These are phyloP conservation scores for Stylophora pistillata DNA, from an alignment of 64 coral and sea anemone species.

Conservation along the genomic window DNA sequence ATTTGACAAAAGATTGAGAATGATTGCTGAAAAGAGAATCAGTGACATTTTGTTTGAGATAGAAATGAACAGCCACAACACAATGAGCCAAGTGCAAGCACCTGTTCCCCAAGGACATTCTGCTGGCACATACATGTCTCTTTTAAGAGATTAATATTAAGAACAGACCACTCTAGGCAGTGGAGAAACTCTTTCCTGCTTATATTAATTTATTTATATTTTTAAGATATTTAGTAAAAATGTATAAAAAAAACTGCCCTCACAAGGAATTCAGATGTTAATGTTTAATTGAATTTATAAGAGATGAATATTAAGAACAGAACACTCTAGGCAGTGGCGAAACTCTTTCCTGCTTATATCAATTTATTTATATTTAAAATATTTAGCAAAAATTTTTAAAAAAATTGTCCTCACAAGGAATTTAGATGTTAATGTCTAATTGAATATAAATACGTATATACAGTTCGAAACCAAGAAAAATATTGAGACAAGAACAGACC, in stretches of 20 bases:
- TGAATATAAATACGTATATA: neutral
- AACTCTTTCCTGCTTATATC: constrained; percentile 3
- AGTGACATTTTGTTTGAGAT: constrained; percentile 2
- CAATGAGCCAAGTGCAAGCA: neutral
- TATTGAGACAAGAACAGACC: constrained; percentile 3
- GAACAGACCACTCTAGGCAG: constrained; percentile 18
- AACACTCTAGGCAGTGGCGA: constrained; percentile 5
- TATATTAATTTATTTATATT: constrained; percentile 13
- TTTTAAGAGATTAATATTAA: neutral
- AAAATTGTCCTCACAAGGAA: constrained; percentile 6
- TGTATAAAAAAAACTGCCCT: neutral
- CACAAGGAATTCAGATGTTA: constrained; percentile 8
- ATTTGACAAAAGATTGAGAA: neutral
- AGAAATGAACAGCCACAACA: neutral
- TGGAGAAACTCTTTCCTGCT: neutral
- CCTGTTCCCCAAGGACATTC: neutral
- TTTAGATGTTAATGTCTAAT: neutral
- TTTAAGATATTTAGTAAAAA: constrained; percentile 6
- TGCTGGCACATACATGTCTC: constrained; percentile 4
- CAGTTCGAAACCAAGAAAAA: constrained; percentile 7
- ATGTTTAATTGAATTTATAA: neutral
- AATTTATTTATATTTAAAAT: constrained; percentile 22
- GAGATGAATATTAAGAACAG: neutral
- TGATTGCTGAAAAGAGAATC: neutral
- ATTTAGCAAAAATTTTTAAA: neutral